These are phyloP conservation scores for Drosophila busckii DNA, from an alignment of 1,140 invertebrate species.

Conservation along the genomic window DNA sequence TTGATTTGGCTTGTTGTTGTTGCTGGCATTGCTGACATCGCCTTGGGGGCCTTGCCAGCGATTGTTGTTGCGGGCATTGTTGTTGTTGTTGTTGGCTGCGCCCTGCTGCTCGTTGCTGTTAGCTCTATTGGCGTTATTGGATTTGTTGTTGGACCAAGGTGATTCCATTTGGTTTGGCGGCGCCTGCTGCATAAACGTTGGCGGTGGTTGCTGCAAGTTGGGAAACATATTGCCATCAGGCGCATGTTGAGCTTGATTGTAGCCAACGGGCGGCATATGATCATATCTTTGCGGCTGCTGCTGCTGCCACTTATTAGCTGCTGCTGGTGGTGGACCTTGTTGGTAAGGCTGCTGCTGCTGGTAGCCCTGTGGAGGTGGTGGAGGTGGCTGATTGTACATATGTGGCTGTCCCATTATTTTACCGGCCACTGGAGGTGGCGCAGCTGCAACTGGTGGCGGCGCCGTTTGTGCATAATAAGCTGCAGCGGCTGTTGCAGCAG, in stretches of 20 bases:
- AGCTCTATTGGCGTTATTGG: conserved; percentile 13
- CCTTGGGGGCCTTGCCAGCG: conserved; percentile 2
- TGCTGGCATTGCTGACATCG: conserved; percentile 20
- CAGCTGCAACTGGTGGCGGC: background rate
- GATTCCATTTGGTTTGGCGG: conserved; percentile 23
- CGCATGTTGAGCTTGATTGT: conserved; percentile 6
- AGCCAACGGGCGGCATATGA: conserved; percentile 25
- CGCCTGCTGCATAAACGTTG: conserved; percentile 18
- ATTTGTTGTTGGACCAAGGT: conserved; percentile 5
- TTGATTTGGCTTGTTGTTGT: conserved; percentile 9
- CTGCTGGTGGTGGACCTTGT: conserved; percentile 3
- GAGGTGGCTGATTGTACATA: conserved; percentile 62
- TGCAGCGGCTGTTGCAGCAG: conserved; percentile 7
- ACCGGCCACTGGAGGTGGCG: conserved; percentile 21
- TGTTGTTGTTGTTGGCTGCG: conserved; percentile 28
- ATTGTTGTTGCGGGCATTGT: background rate
- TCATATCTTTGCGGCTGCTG: conserved; percentile 12
- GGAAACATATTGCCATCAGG: conserved; percentile 26
- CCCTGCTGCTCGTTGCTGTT: background rate
- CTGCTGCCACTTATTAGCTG: conserved; percentile 11
- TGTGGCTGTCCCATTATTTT: conserved; percentile 71
- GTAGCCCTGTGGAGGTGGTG: background rate
- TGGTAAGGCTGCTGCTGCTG: conserved; percentile 13
- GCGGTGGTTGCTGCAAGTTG: conserved; percentile 55
- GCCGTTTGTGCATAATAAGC: conserved; percentile 27